These are phyloP conservation scores for Lepus townsendii DNA, from an alignment of 2,797 vertebrate genomes.

Conservation along the genomic window DNA sequence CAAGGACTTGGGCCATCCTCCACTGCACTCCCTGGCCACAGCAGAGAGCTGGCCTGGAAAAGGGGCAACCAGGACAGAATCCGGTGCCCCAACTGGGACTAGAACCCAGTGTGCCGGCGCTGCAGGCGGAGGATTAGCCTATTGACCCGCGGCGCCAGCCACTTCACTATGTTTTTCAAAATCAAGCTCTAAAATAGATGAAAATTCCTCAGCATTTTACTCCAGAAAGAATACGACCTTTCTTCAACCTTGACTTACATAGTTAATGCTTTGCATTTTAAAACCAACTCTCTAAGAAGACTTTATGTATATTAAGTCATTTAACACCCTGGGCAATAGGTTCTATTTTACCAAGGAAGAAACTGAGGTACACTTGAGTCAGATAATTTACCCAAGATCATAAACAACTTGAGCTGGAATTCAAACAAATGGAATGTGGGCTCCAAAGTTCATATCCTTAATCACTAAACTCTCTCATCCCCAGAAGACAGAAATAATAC, in stretches of 20 bases:
- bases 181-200: not conserved
- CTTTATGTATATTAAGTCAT: not conserved
- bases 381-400: not conserved
- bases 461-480: not conserved
- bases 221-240: slow-evolving; percentile 12
- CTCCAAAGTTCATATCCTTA: slow-evolving; percentile 5
- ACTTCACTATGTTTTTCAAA: slow-evolving; percentile 37
- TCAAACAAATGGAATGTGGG: not conserved
- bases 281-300: not conserved
- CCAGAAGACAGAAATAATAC: not conserved
- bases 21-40: too few species aligned
- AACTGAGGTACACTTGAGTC: not conserved
- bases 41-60: too few species aligned
- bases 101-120: too few species aligned
- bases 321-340: not conserved
- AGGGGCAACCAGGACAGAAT: too few species aligned
- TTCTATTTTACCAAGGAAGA: not conserved
- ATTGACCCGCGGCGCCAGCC: too few species aligned
- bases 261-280: slow-evolving; percentile 23
- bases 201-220: not conserved
- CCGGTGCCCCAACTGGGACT: too few species aligned
- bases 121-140: too few species aligned
- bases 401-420: not conserved
- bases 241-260: not conserved
- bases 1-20: too few species aligned